Evolutionary conservation across 1,140 invertebrate species (phyloP).

Genomic region (Charaxes varanes): DNA sequence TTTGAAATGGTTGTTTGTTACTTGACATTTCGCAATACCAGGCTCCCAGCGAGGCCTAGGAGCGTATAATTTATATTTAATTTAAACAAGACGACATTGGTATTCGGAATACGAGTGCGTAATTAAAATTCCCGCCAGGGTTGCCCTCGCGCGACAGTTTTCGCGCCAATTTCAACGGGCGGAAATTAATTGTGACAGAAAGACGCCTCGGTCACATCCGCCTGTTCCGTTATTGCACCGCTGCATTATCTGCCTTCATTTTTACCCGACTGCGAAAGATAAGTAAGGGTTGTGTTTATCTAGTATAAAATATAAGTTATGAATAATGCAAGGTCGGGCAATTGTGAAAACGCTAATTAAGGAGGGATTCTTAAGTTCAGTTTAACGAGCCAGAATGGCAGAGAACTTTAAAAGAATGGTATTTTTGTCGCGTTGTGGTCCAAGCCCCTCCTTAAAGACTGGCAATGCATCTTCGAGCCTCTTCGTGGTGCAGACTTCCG

Average conservation of each 20-base stretch:
- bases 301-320: too few species aligned
- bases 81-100: constrained; percentile 72
- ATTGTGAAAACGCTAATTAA: too few species aligned
- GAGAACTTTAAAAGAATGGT: too few species aligned
- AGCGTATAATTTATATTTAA: constrained; percentile 69
- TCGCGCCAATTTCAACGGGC: constrained; percentile 72
- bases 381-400: too few species aligned
- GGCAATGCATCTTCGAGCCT: too few species aligned
- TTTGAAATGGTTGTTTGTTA: constrained; percentile 47
- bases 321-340: too few species aligned
- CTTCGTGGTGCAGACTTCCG: too few species aligned
- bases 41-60: constrained; percentile 55
- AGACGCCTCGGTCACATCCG: constrained; percentile 69
- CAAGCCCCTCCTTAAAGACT: too few species aligned
- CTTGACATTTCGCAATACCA: constrained; percentile 59
- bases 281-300: too few species aligned
- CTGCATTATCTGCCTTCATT: constrained; percentile 29
- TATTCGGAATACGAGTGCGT: constrained; percentile 72
- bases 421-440: too few species aligned
- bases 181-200: constrained; percentile 74
- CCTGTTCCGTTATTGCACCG: constrained; percentile 53
- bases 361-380: too few species aligned
- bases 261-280: too few species aligned
- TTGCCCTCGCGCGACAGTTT: constrained; percentile 61
- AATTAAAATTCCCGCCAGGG: constrained; percentile 73